Evolutionary conservation across 2,888 invertebrate species (phyloP).

Genomic region (Thymelicus sylvestris): DNA sequence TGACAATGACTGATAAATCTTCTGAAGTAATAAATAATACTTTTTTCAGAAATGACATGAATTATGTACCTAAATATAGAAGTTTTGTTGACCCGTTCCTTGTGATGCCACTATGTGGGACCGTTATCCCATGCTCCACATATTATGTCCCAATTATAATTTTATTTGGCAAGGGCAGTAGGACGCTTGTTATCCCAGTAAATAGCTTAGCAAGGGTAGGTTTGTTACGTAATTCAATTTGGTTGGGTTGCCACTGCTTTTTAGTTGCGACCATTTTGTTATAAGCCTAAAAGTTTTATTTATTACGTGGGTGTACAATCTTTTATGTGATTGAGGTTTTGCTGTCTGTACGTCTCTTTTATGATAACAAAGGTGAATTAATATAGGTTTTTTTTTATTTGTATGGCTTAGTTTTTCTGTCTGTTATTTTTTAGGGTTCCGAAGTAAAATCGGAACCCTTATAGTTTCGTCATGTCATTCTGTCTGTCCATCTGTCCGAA

Average conservation of each 20-base stretch:
- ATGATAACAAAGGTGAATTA: too few relatives aligned
- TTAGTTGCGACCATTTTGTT: conserved; percentile 42
- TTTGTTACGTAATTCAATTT: conserved; percentile 73
- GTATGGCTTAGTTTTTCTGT: too few relatives aligned
- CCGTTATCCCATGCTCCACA: conserved; percentile 66
- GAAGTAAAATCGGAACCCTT: too few relatives aligned
- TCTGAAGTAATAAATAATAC: too few relatives aligned
- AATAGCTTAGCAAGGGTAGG: conserved; percentile 76
- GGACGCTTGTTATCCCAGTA: conserved; percentile 72
- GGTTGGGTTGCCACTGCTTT: conserved; percentile 47
- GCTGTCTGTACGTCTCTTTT: too few relatives aligned
- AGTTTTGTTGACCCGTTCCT: conserved; percentile 3
- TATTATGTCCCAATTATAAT: conserved; percentile 78
- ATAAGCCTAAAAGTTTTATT: conserved; percentile 29
- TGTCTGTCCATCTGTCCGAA: too few relatives aligned
- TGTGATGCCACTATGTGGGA: conserved; percentile 17
- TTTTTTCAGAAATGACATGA: too few relatives aligned
- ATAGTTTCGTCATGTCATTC: too few relatives aligned
- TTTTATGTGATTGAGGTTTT: too few relatives aligned
- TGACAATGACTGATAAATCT: too few relatives aligned
- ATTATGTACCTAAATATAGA: not conserved
- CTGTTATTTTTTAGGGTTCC: too few relatives aligned
- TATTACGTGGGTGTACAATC: conserved; percentile 11
- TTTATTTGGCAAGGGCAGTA: conserved; percentile 62
- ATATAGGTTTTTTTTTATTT: too few relatives aligned